Evolutionary conservation across 2,888 invertebrate genomes (phyloP), one percentile per base, ranked within the genome.

Genomic region (Pandemis cinnamomeana): DNA sequence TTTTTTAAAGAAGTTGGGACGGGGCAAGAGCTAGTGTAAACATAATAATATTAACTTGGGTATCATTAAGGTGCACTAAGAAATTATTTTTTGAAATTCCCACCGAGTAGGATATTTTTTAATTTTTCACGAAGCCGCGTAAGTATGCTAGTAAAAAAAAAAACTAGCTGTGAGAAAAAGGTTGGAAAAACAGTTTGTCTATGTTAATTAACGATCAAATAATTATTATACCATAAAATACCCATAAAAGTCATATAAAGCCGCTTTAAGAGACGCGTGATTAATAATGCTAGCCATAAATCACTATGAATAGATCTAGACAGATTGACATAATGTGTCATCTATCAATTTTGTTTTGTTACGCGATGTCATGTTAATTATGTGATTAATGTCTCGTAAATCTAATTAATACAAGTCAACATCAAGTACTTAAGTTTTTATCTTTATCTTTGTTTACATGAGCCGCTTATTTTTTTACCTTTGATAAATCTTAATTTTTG

Each of bases 281-380:
- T 53, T 27, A 42, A 42, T 55, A 42, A 10, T 36, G 61, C n/a
- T 2, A 15, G 27, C 42, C 10, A 61, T 71, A 48, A 61, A 71
- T 67, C 71, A 71, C 5, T 3, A 5, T 5, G 51, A 20, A 44
- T 42, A 42, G 41, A 42, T 62, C 10, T 5, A 55, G 41, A 44
- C 44, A 64, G 41, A 20, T 67, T 60, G 71, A 67, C 71, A 67
- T 71, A 61, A 67, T 66, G 48, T 60, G 20, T 67, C 67, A 51
- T 67, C 42, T 48, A 60, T 71, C 48, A 67, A 71, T 67, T 60
- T 55, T 55, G 55, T 15, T 20, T 55, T 55, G 55, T 20, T 55
- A 55, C 20, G 46, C 11, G 13, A 2, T 20, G 20, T 55, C 7
- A 20, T 8, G 55, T 55, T 55, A 20, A 51, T n/a, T 51, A 51